Percentiles rank a stretch among this genome's conserved stretches.
These are phyloP conservation scores for Mus minutoides DNA, from an alignment of 2,797 vertebrate genomes.

Conservation along the genomic window DNA sequence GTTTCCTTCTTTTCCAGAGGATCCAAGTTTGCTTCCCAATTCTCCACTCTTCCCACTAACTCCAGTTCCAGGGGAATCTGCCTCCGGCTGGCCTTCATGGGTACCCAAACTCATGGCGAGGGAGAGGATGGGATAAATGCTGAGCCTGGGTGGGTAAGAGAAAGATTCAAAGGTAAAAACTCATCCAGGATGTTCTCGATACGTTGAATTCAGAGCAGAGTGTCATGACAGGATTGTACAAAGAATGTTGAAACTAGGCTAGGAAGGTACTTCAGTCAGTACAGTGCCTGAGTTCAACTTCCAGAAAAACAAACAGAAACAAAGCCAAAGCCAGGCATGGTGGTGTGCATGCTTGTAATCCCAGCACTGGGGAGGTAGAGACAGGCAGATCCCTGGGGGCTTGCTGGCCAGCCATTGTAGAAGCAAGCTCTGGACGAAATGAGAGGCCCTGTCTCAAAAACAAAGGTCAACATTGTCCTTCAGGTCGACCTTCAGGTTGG, in stretches of 20 bases:
- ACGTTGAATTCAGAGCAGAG: neutral
- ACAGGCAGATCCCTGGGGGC: neutral
- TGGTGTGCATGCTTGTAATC: neutral
- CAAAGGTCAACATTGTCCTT: neutral
- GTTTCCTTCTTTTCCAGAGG: too few relatives aligned
- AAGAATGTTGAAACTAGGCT: neutral
- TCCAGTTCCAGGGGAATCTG: neutral
- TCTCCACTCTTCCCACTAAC: neutral
- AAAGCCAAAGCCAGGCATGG: neutral
- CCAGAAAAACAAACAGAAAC: neutral
- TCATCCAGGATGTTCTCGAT: neutral
- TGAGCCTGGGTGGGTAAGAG: neutral
- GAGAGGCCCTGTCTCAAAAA: neutral
- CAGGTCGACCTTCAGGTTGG: neutral
- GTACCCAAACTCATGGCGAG: too few relatives aligned
- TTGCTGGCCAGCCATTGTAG: neutral
- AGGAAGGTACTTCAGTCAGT: neutral
- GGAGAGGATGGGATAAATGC: neutral
- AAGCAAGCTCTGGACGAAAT: neutral
- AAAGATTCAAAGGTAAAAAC: neutral
- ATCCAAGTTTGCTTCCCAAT: neutral
- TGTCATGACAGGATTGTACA: neutral
- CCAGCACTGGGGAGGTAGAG: neutral
- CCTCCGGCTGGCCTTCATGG: neutral
- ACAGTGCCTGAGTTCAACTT: neutral